Base-by-base conservation (phyloP, 1,140 invertebrate species). In the Orchestia grillus region DNA sequence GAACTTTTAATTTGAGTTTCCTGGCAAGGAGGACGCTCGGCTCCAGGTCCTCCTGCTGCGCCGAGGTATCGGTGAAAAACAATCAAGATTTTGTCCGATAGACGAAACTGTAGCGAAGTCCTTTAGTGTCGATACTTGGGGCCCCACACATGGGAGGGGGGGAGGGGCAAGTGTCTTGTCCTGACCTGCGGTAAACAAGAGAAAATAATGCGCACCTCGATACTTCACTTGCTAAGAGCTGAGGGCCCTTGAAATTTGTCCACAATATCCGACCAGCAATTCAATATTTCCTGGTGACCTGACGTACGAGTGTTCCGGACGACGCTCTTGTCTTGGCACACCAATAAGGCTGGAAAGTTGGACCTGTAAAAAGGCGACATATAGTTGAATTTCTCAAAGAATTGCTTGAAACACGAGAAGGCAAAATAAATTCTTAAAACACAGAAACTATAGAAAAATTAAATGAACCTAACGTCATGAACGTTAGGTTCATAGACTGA, bases 1-100 rank as follows among this genome's bases (percentile, higher is more conserved):
- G n/a, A 42, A 16, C 8, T 90, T 90, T 90, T 4, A 90, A 15
- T 42, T 42, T 41, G 6, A 43, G 88, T 42, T 15, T 42, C 41
- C 11, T 8, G 41, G 41, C 42, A 3, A 90, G 41, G 15, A 42
- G 4, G 36, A 42, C 88, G 15, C 42, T 8, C 4, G 28, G 36
- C 88, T 90, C 6, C 88, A 90, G 42, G 88, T 41, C n/a, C 88
- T 90, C 88, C 41, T 42, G 8, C 43, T 41, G 3, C 15, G 15
- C 28, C 88, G 1, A 90, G 43, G 36, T 90, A 42, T 90, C 88
- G 88, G 41, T 41, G 42, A 90, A 16, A 90, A 87, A 36, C 6
- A 90, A 3, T 90, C 88, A 90, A 90, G 88, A 90, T 41, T 90
- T 90, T 90, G 88, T 41, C 88, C 88, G 41, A 90, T 90, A 90